phyloP scores from a whole-genome alignment of 2,797 vertebrate species.

The Acanthiza pusilla region DNA sequence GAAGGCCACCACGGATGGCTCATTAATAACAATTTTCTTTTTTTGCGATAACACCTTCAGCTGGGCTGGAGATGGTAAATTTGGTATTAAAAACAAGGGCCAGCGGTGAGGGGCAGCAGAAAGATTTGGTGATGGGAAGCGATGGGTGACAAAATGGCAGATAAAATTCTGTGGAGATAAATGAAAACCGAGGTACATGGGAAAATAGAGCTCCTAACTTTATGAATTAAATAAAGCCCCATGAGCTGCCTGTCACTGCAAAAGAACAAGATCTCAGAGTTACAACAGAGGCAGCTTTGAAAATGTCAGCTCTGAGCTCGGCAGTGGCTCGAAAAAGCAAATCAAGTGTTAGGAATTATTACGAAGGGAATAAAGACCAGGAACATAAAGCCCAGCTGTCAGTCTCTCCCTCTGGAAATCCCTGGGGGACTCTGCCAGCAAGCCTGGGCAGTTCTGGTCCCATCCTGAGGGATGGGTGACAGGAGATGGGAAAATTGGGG shows the following conservation, averaged over 20 bases:
- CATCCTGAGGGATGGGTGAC: background rate
- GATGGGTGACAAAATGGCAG: conserved; percentile 3
- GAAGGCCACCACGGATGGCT: background rate
- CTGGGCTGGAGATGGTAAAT: background rate
- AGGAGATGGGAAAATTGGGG: background rate
- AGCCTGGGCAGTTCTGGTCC: background rate
- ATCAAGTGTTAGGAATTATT: conserved; percentile 21
- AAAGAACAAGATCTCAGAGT: conserved; percentile 19
- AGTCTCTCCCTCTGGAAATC: background rate
- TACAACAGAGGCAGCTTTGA: conserved; percentile 14
- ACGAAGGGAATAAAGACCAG: background rate
- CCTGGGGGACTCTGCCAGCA: background rate
- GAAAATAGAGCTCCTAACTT: background rate
- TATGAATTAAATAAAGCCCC: conserved; percentile 26
- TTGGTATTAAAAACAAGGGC: background rate
- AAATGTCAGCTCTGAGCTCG: conserved; percentile 36
- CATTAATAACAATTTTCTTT: background rate
- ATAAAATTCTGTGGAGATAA: background rate
- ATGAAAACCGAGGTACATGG: background rate
- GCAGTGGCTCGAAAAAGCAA: background rate
- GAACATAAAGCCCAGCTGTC: background rate
- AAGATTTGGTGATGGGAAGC: background rate
- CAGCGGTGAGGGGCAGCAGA: background rate
- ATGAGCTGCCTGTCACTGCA: conserved; percentile 21
- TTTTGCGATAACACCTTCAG: background rate